Evolutionary conservation across 2,888 invertebrate species (phyloP).

Genomic region (Epinotia nisella): DNA sequence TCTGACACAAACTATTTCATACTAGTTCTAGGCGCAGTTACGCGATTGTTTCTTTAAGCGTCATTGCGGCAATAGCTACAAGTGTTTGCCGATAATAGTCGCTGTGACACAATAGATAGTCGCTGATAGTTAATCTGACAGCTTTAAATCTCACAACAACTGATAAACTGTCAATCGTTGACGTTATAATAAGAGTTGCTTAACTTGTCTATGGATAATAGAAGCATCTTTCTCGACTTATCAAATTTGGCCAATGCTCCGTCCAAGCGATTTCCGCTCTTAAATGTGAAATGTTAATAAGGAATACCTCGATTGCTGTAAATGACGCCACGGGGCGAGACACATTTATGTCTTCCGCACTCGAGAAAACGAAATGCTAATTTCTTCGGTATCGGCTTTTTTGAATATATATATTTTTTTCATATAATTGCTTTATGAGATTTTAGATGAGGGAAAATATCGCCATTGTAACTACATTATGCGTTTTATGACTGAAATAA

Average conservation of each 20-base stretch:
- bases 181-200: slow-evolving; percentile 33
- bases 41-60: not conserved
- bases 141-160: slow-evolving; percentile 39
- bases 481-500: no score
- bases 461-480: no score
- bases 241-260: not conserved
- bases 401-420: no score
- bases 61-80: slow-evolving; percentile 22
- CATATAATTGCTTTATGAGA: no score
- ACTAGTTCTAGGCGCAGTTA: not conserved
- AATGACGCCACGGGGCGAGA: no score
- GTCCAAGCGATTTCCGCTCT: not conserved
- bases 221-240: not conserved
- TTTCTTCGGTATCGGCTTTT: no score
- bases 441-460: no score
- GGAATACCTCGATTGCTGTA: no score
- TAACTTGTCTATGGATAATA: slow-evolving; percentile 26
- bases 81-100: slow-evolving; percentile 23
- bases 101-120: slow-evolving; percentile 33
- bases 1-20: not conserved
- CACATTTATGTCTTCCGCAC: no score
- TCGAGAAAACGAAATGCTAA: no score
- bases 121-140: slow-evolving; percentile 35
- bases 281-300: not conserved
- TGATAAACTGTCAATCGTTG: slow-evolving; percentile 38